A percentile compares a stretch with the other conserved stretches of the same genome.
Conservation (phyloP, 2,113 vertebrate species). For the Cochlearius cochlearius region DNA sequence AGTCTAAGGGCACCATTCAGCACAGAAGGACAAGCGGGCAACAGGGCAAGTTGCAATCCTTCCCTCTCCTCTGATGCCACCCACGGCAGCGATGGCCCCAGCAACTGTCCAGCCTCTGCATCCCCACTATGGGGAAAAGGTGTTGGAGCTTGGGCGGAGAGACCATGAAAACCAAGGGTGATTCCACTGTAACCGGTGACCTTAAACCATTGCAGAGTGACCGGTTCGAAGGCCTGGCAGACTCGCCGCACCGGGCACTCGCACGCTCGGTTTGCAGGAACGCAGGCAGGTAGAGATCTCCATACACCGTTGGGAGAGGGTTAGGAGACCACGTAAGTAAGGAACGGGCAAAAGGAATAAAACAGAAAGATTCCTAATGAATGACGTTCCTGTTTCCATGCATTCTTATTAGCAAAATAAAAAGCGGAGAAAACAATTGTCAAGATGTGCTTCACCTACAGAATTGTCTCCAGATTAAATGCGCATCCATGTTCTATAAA, state of each 20-base stretch:
- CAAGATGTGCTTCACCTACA: neutral
- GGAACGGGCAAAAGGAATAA: neutral
- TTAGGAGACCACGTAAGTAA: neutral
- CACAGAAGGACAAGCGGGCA: neutral
- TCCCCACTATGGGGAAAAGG: rapidly evolving
- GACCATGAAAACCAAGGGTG: neutral
- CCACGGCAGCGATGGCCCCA: neutral
- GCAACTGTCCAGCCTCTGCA: neutral
- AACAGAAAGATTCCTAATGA: neutral
- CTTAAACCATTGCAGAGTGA: neutral
- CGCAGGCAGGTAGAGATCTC: neutral
- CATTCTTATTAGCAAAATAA: neutral
- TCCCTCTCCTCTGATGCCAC: neutral
- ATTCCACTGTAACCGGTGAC: neutral
- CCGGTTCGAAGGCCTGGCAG: neutral
- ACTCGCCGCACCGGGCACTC: rapidly evolving
- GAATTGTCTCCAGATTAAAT: neutral
- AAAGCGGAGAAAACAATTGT: neutral
- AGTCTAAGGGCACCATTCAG: no score
- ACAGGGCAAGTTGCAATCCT: neutral
- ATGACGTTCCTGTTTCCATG: neutral
- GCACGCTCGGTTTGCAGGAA: neutral
- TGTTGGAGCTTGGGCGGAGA: neutral
- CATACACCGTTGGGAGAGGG: neutral
- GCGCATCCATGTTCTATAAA: neutral